These are phyloP conservation scores for Neodiprion pinetum DNA, from an alignment of 1,140 invertebrate genomes.

Conservation along the genomic window DNA sequence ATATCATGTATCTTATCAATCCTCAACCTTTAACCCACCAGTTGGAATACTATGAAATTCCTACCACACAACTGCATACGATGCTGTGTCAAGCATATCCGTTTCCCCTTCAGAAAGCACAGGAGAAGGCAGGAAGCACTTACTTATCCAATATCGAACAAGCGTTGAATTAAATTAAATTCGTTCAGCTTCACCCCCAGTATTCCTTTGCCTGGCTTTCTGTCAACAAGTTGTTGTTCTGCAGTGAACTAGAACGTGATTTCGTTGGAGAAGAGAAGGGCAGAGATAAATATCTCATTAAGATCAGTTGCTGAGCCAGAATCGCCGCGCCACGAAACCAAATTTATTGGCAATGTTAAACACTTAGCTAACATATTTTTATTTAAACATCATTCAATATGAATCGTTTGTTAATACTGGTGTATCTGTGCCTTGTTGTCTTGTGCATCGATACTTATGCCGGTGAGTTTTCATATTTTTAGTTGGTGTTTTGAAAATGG, in stretches of 20 bases:
- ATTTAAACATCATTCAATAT: not conserved
- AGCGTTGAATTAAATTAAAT: slow-evolving; percentile 24
- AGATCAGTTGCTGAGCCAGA: not conserved
- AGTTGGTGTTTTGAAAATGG: slow-evolving; percentile 15
- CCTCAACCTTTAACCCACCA: slow-evolving; percentile 22
- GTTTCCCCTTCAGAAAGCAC: slow-evolving; percentile 35
- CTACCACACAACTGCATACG: not conserved
- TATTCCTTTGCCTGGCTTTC: slow-evolving; percentile 19
- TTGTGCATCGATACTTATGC: slow-evolving; percentile 20
- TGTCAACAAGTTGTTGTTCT: not conserved
- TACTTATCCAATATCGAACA: slow-evolving; percentile 38
- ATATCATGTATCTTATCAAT: not conserved
- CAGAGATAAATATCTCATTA: slow-evolving; percentile 1
- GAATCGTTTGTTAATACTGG: not conserved
- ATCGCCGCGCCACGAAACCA: not conserved
- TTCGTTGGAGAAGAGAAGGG: no score
- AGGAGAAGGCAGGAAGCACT: slow-evolving; percentile 41
- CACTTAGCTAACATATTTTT: not conserved
- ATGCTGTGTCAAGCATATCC: slow-evolving; percentile 12
- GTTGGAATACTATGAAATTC: not conserved
- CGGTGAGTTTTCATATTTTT: slow-evolving; percentile 13
- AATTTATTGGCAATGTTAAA: not conserved
- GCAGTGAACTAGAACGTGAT: no score
- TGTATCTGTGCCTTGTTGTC: slow-evolving; percentile 12
- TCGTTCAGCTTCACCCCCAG: slow-evolving; percentile 24